phyloP scores from a whole-genome alignment of 1,140 invertebrate species.

The Palaemon carinicauda region DNA sequence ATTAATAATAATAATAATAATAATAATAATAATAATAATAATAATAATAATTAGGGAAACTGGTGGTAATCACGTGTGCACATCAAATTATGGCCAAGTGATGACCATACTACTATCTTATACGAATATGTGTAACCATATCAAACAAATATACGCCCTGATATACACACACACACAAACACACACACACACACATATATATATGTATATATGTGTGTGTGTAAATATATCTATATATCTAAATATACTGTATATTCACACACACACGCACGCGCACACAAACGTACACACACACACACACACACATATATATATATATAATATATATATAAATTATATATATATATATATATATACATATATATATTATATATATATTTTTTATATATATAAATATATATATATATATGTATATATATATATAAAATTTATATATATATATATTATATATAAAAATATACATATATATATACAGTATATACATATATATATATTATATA shows the following conservation, averaged over 20 bases:
- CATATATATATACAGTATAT: slow-evolving; percentile 4
- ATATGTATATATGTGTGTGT: not conserved
- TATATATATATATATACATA: slow-evolving; percentile 5
- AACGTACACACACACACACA: not conserved
- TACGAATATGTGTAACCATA: no score
- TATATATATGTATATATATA: no score
- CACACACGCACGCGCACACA: not conserved
- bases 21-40: no score
- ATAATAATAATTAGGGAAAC: no score
- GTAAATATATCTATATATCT: not conserved
- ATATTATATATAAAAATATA: not conserved
- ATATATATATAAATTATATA: slow-evolving; percentile 5
- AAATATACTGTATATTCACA: not conserved
- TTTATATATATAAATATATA: no score
- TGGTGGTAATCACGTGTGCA: no score
- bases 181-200: no score
- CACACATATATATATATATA: not conserved
- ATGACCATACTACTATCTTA: no score
- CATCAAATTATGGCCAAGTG: no score
- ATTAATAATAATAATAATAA: no score
- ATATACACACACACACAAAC: no score
- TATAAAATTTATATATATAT: not conserved
- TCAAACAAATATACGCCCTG: no score
- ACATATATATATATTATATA: not conserved
- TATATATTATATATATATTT: not conserved